Conservation (phyloP, 2,113 vertebrate species). For the Naja naja region DNA sequence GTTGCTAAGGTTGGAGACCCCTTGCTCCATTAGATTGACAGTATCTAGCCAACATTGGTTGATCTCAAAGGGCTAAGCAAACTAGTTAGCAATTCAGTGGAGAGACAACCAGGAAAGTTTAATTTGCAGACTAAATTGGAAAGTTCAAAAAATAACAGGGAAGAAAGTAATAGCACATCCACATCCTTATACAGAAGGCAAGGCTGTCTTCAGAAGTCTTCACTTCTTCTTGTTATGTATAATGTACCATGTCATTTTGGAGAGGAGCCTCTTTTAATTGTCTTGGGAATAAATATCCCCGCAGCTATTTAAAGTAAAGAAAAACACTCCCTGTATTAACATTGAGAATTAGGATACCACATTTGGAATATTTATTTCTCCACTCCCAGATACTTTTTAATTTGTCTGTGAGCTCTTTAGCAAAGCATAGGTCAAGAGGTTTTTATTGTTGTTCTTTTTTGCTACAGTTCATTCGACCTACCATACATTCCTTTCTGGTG, state of each 20-base stretch:
- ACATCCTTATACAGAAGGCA: not conserved
- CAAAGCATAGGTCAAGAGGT: not conserved
- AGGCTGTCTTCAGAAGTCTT: not conserved
- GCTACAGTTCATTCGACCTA: not conserved
- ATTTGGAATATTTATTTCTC: not conserved
- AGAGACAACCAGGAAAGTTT: not conserved
- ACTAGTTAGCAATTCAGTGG: not conserved
- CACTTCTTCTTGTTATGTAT: not conserved
- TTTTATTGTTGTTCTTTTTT: not conserved
- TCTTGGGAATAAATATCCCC: not conserved
- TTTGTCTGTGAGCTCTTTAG: not conserved
- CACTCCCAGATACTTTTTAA: not conserved
- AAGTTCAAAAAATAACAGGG: not conserved
- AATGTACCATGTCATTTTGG: not conserved
- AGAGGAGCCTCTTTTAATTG: not conserved
- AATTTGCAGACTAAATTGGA: not conserved
- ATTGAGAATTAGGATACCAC: not conserved
- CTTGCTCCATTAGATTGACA: not conserved
- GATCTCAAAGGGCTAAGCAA: not conserved
- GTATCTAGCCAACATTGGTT: not conserved
- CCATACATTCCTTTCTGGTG: not conserved
- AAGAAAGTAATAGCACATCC: not conserved
- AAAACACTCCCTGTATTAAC: not conserved
- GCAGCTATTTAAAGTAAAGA: not conserved
- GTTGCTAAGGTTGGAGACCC: no score